These are phyloP conservation scores for Oceanodroma tethys DNA, from an alignment of 2,113 vertebrate species.

Conservation along the genomic window DNA sequence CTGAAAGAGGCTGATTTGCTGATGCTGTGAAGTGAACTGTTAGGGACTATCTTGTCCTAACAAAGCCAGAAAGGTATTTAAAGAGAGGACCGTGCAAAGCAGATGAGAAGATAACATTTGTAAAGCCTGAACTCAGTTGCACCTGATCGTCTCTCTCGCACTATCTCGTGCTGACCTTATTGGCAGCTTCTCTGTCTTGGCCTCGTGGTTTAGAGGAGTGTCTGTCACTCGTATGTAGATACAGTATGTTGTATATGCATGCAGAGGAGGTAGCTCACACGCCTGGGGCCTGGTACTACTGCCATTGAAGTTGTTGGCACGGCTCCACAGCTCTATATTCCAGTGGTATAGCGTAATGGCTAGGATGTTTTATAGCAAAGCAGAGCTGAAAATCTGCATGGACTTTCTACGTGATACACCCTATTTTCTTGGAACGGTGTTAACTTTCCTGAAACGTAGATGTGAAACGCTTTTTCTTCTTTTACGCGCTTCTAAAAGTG, in stretches of 20 bases:
- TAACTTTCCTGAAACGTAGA: neutral
- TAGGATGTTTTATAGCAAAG: fast-evolving
- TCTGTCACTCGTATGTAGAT: neutral
- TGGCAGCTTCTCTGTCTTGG: conserved; percentile 61
- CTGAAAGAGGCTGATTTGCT: conserved; percentile 48
- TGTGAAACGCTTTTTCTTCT: neutral
- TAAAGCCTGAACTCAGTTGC: conserved; percentile 53
- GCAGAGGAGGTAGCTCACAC: neutral
- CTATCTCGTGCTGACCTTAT: conserved; percentile 54
- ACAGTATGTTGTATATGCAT: fast-evolving
- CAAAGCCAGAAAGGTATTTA: conserved; percentile 44
- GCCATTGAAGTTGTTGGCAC: neutral
- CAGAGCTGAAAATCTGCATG: neutral
- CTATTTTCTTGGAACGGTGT: neutral
- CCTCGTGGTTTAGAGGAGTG: neutral
- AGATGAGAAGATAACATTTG: conserved; percentile 61
- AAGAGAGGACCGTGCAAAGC: conserved; percentile 33
- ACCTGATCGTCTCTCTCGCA: conserved; percentile 59
- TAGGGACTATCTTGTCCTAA: conserved; percentile 55
- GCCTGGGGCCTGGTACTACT: neutral
- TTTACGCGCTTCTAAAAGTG: neutral
- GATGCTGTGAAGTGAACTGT: conserved; percentile 57
- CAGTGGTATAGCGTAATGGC: fast-evolving
- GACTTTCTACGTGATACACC: neutral
- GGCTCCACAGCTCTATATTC: neutral